A percentile compares a stretch with the other conserved stretches of the same genome.
phyloP scores from a whole-genome alignment of 2,888 invertebrate genomes.

The Clitarchus hookeri region DNA sequence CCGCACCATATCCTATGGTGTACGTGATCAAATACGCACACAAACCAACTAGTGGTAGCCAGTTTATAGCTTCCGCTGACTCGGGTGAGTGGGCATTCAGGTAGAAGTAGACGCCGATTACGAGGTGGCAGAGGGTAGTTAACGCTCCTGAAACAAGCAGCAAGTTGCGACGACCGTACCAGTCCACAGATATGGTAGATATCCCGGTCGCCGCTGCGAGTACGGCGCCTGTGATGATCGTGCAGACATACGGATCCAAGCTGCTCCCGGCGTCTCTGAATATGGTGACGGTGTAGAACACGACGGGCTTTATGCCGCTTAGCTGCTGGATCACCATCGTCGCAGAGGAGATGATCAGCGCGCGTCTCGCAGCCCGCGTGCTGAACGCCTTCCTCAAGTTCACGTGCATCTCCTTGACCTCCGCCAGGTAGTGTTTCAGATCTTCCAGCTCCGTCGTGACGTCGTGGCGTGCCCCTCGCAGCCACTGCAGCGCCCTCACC shows the following conservation, averaged over 20 bases:
- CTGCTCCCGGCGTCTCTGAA: slow-evolving; percentile 82
- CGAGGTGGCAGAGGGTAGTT: slow-evolving; percentile 73
- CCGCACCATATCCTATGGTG: slow-evolving; percentile 82
- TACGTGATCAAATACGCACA: slow-evolving; percentile 85
- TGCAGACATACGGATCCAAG: slow-evolving; percentile 74
- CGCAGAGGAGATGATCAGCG: slow-evolving; percentile 79
- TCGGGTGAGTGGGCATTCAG: slow-evolving; percentile 60
- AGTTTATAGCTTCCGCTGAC: slow-evolving; percentile 63
- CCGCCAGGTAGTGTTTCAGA: slow-evolving; percentile 71
- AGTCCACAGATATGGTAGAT: slow-evolving; percentile 84
- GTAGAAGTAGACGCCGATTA: slow-evolving; percentile 79
- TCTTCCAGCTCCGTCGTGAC: slow-evolving; percentile 78
- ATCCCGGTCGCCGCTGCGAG: slow-evolving; percentile 88
- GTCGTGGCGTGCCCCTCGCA: slow-evolving; percentile 77
- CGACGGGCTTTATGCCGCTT: slow-evolving; percentile 93
- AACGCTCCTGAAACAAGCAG: slow-evolving; percentile 79
- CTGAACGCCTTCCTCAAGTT: slow-evolving; percentile 65
- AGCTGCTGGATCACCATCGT: slow-evolving; percentile 96
- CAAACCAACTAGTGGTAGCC: slow-evolving; percentile 79
- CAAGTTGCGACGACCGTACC: slow-evolving; percentile 85
- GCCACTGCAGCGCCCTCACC: slow-evolving; percentile 75
- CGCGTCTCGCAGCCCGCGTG: slow-evolving; percentile 70
- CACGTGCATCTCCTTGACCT: slow-evolving; percentile 65
- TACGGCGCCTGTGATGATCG: slow-evolving; percentile 85
- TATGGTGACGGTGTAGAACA: slow-evolving; percentile 88